A percentile compares a stretch with the other conserved stretches of the same genome.
phyloP scores from a whole-genome alignment of 2,888 invertebrate genomes.

The Dynastes tityus region DNA sequence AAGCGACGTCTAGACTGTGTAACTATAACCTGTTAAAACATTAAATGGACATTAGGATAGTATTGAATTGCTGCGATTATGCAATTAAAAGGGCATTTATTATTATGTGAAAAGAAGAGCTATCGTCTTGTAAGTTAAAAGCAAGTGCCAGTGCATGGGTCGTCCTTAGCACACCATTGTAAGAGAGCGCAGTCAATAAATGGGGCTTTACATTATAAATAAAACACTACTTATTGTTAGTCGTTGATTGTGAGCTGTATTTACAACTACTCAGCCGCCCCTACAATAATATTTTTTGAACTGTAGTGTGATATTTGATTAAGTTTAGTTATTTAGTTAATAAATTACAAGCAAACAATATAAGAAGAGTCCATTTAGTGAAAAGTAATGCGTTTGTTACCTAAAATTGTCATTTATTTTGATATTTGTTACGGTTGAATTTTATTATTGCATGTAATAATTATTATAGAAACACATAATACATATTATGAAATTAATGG shows the following conservation, averaged over 20 bases:
- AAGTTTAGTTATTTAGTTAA: too few relatives aligned
- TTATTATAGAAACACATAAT: too few relatives aligned
- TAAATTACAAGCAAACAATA: too few relatives aligned
- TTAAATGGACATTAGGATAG: conserved; percentile 63
- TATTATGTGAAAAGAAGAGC: conserved; percentile 39
- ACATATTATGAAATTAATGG: too few relatives aligned
- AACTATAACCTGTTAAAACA: conserved; percentile 63
- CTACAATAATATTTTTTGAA: too few relatives aligned
- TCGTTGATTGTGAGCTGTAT: neutral
- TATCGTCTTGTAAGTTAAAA: conserved; percentile 24
- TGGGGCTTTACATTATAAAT: neutral
- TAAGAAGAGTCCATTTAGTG: too few relatives aligned
- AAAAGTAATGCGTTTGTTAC: too few relatives aligned
- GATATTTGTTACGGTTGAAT: too few relatives aligned
- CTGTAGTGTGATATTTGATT: too few relatives aligned
- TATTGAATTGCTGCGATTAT: conserved; percentile 59
- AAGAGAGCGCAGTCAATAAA: neutral
- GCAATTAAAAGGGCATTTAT: conserved; percentile 55
- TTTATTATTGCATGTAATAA: too few relatives aligned
- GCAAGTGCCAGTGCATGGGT: conserved; percentile 11
- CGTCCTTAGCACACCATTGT: conserved; percentile 14
- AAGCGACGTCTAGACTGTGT: conserved; percentile 62
- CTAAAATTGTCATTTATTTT: too few relatives aligned
- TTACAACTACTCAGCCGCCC: neutral
- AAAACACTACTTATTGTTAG: neutral